These are phyloP conservation scores for Rallus limicola DNA, from an alignment of 2,113 vertebrate species.

Conservation along the genomic window DNA sequence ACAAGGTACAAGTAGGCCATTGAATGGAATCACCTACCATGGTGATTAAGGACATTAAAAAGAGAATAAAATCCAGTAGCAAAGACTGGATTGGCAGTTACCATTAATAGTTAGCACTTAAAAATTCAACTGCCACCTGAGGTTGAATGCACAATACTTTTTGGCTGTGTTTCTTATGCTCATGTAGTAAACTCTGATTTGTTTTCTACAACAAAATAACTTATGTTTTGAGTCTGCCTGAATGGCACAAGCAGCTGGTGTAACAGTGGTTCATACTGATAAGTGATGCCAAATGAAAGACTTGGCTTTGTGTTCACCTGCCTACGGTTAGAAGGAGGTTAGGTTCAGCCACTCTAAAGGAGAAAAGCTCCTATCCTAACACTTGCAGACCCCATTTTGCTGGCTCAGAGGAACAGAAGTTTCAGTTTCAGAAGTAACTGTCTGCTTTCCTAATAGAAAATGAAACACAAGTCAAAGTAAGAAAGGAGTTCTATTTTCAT, in stretches of 20 bases:
- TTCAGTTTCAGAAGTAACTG: neutral
- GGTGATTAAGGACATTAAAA: neutral
- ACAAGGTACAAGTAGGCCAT: neutral
- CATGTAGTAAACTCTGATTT: neutral
- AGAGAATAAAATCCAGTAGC: neutral
- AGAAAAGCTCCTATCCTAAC: neutral
- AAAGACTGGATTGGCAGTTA: neutral
- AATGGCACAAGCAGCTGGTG: neutral
- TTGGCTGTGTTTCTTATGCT: neutral
- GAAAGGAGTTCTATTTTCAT: neutral
- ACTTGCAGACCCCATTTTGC: neutral
- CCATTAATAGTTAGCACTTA: neutral
- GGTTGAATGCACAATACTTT: neutral
- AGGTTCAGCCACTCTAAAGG: neutral
- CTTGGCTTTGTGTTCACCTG: neutral
- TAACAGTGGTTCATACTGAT: neutral
- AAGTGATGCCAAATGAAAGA: neutral
- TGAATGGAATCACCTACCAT: neutral
- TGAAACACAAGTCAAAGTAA: neutral
- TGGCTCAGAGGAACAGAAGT: neutral
- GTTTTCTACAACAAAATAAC: neutral
- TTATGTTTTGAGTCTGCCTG: neutral
- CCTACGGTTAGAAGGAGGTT: neutral
- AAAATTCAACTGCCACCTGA: neutral
- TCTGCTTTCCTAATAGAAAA: neutral